Evolutionary conservation across 2,797 vertebrate genomes (phyloP).

Genomic region (Bryconaethiops microstoma): DNA sequence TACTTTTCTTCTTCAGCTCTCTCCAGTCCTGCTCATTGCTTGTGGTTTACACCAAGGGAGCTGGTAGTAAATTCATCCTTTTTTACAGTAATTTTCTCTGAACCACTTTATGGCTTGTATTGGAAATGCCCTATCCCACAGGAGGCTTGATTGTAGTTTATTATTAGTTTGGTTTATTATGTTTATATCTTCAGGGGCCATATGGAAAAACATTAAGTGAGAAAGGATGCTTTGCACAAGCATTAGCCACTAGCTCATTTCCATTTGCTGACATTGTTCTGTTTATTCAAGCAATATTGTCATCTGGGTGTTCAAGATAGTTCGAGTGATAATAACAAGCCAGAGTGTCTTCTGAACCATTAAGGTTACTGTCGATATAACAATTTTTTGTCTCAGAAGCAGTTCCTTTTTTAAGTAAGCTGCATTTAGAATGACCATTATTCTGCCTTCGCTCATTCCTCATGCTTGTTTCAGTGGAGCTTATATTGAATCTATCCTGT

Average conservation of each 20-base stretch:
- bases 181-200: neutral
- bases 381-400: neutral
- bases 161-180: neutral
- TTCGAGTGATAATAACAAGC: neutral
- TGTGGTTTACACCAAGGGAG: neutral
- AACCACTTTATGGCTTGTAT: neutral
- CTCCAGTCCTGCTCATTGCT: constrained; percentile 7
- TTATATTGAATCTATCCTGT: neutral
- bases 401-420: neutral
- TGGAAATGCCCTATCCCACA: neutral
- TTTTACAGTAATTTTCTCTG: neutral
- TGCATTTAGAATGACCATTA: neutral
- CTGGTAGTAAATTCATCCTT: neutral
- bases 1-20: constrained; percentile 15
- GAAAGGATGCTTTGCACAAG: neutral
- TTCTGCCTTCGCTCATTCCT: neutral
- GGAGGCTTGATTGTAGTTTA: neutral
- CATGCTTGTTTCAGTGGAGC: neutral
- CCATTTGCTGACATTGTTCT: neutral
- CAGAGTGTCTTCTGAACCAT: neutral
- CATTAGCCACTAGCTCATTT: neutral
- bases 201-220: neutral
- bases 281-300: neutral
- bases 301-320: neutral
- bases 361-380: neutral